These are phyloP conservation scores for Chaenocephalus aceratus DNA, from an alignment of 2,113 vertebrate species.

Conservation along the genomic window DNA sequence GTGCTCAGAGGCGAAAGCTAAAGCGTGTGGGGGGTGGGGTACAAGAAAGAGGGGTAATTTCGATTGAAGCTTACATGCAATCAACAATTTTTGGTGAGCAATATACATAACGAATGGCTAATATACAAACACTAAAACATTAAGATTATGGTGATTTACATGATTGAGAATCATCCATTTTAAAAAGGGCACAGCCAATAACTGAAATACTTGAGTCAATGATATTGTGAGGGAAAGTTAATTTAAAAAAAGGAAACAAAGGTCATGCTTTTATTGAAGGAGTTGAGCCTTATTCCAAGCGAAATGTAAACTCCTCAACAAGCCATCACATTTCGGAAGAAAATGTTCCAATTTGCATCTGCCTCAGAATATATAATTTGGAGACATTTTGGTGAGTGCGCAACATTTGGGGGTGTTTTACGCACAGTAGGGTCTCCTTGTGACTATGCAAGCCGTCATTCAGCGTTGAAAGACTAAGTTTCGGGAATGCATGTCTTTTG, in stretches of 20 bases:
- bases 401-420: constrained; percentile 14
- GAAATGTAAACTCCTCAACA: not conserved
- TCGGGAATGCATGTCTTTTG: constrained; percentile 77
- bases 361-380: not conserved
- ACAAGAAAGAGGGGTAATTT: constrained; percentile 39
- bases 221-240: not conserved
- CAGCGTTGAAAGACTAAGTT: constrained; percentile 59
- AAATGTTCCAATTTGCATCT: not conserved
- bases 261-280: not conserved
- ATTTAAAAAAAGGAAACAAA: too few relatives aligned
- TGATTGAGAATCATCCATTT: fast-evolving
- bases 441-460: constrained; percentile 43
- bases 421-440: constrained; percentile 47
- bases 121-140: constrained; percentile 63
- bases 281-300: not conserved
- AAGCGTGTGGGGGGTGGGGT: constrained; percentile 6
- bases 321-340: fast-evolving
- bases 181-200: not conserved
- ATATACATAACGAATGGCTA: constrained; percentile 70
- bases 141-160: not conserved
- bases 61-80: constrained; percentile 62
- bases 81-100: constrained; percentile 75
- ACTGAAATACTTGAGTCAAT: not conserved
- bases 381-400: not conserved
- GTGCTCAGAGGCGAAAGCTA: not conserved